Evolutionary conservation across 2,797 vertebrate genomes (phyloP).

Genomic region (Neopelma chrysocephalum): DNA sequence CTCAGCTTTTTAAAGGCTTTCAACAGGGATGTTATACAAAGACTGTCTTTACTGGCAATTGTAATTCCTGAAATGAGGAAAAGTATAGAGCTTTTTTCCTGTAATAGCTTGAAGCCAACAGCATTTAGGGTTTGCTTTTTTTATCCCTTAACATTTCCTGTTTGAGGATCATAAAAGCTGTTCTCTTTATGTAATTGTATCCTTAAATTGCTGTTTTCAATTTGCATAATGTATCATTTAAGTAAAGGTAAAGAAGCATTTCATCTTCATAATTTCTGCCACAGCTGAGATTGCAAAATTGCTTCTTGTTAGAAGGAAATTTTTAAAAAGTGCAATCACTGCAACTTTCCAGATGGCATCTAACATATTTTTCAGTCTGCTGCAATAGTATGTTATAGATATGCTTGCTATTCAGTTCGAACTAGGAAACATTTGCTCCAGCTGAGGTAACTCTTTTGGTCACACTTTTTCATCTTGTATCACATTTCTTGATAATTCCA

Average conservation of each 20-base stretch:
- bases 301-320: conserved; percentile 65
- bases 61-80: neutral
- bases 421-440: conserved; percentile 2
- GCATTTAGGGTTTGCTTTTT: conserved; percentile 37
- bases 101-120: neutral
- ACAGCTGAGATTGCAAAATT: conserved; percentile 64
- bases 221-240: conserved; percentile 65
- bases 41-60: neutral
- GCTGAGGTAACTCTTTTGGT: neutral
- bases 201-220: conserved; percentile 58
- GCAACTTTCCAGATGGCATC: conserved; percentile 64
- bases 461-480: neutral
- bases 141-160: conserved; percentile 52
- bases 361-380: conserved; percentile 37
- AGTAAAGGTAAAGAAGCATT: conserved; percentile 63
- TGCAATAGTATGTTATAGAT: conserved; percentile 36
- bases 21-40: neutral
- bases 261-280: conserved; percentile 58
- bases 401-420: conserved; percentile 6
- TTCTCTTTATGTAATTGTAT: conserved; percentile 60
- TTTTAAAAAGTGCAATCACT: conserved; percentile 61
- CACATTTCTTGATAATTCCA: neutral
- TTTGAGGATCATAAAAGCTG: conserved; percentile 26
- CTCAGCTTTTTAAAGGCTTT: neutral
- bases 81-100: conserved; percentile 12